phyloP scores from a whole-genome alignment of 1,140 invertebrate genomes.

The Himalopsyche phryganea region DNA sequence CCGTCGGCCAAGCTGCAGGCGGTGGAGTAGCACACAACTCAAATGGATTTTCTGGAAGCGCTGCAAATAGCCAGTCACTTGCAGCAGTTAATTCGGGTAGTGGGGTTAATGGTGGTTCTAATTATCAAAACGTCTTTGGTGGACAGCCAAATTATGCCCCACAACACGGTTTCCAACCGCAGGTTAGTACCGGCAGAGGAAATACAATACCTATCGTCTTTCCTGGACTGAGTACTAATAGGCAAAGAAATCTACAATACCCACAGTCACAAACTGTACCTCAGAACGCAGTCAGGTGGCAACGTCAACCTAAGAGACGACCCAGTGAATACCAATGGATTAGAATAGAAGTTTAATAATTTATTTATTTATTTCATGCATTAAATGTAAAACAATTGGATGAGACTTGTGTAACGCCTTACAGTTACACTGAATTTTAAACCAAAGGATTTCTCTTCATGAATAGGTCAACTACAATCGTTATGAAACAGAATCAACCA shows the following conservation, averaged over 20 bases:
- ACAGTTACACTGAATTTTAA: too few species aligned
- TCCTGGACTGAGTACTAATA: conserved; percentile 19
- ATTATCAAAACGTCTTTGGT: background rate
- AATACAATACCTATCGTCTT: conserved; percentile 16
- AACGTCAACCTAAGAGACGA: conserved; percentile 13
- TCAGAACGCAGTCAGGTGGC: conserved; percentile 4
- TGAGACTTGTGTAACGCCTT: too few species aligned
- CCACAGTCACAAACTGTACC: background rate
- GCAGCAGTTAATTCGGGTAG: conserved; percentile 7
- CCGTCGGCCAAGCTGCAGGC: conserved; percentile 14
- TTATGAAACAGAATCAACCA: too few species aligned
- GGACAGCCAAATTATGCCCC: background rate
- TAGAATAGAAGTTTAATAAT: conserved; percentile 26
- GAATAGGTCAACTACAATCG: too few species aligned
- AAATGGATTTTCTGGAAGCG: conserved; percentile 17
- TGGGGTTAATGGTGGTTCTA: conserved; percentile 1
- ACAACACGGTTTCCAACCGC: conserved; percentile 7
- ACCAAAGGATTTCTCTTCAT: too few species aligned
- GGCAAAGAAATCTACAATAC: conserved; percentile 10
- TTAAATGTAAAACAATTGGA: too few species aligned
- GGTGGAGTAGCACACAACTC: conserved; percentile 10
- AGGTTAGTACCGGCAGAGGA: background rate
- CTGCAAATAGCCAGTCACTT: conserved; percentile 23
- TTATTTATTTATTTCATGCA: background rate
- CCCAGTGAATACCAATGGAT: conserved; percentile 21